Evolutionary conservation across 2,888 invertebrate species (phyloP).

Genomic region (Cactoblastis cactorum): DNA sequence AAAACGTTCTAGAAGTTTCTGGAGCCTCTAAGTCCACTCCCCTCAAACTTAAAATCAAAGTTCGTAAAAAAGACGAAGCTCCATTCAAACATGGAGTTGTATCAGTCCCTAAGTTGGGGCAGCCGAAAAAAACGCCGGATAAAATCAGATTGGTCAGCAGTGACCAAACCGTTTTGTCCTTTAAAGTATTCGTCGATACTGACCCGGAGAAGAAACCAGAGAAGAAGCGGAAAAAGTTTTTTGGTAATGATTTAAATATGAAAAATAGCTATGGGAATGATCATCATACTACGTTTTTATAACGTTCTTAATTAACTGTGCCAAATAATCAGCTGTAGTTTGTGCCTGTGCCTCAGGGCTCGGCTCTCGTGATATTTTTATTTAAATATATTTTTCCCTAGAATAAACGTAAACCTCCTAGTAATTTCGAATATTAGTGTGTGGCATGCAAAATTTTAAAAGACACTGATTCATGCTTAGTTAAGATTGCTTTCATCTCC

Average conservation of each 20-base stretch:
- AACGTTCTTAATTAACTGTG: too few species aligned
- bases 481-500: too few species aligned
- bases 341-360: too few species aligned
- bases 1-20: conserved; percentile 27
- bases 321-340: too few species aligned
- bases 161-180: conserved; percentile 63
- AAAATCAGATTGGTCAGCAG: conserved; percentile 50
- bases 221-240: conserved; percentile 41
- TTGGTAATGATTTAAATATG: conserved; percentile 32
- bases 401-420: too few species aligned
- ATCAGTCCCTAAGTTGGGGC: conserved; percentile 36
- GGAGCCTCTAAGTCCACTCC: conserved; percentile 37
- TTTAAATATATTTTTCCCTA: too few species aligned
- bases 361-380: too few species aligned
- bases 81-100: conserved; percentile 31
- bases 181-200: conserved; percentile 53
- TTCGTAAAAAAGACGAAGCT: conserved; percentile 46
- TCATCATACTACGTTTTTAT: too few species aligned
- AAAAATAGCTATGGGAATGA: too few species aligned
- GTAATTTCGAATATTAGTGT: too few species aligned
- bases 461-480: too few species aligned
- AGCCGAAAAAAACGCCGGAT: conserved; percentile 27
- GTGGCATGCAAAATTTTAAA: too few species aligned
- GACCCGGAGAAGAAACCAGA: conserved; percentile 35
- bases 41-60: conserved; percentile 55